phyloP scores from a whole-genome alignment of 1,140 invertebrate genomes.

The Sinonovacula constricta region DNA sequence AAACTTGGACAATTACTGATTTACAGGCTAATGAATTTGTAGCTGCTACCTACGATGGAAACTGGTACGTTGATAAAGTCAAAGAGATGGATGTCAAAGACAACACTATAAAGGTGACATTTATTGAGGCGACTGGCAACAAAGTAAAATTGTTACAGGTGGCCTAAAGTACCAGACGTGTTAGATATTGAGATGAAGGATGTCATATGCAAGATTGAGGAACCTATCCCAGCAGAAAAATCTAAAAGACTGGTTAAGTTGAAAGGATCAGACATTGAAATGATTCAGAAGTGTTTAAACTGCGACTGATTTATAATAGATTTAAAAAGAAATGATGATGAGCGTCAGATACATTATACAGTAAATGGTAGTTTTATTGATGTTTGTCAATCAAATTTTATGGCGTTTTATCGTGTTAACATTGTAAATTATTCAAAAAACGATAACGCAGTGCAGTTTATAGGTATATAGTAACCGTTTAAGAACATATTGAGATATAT shows the following conservation, averaged over 20 bases:
- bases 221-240: background rate
- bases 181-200: background rate
- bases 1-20: background rate
- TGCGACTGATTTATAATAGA: too few relatives aligned
- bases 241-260: background rate
- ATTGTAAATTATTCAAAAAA: too few relatives aligned
- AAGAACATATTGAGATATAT: too few relatives aligned
- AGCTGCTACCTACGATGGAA: background rate
- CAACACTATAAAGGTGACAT: background rate
- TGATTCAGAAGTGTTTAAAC: too few relatives aligned
- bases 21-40: background rate
- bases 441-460: too few relatives aligned
- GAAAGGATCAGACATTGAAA: background rate
- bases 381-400: too few relatives aligned
- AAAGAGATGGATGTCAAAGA: background rate
- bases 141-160: background rate
- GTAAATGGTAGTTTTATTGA: too few relatives aligned
- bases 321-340: too few relatives aligned
- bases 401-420: too few relatives aligned
- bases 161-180: background rate
- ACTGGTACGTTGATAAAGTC: constrained; percentile 3
- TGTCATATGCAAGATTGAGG: background rate
- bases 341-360: too few relatives aligned
- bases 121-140: background rate
- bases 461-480: too few relatives aligned